Percentiles rank a stretch among this genome's conserved stretches.
Conservation (phyloP, 2,888 invertebrate species). For the Leucophora obtusa region DNA sequence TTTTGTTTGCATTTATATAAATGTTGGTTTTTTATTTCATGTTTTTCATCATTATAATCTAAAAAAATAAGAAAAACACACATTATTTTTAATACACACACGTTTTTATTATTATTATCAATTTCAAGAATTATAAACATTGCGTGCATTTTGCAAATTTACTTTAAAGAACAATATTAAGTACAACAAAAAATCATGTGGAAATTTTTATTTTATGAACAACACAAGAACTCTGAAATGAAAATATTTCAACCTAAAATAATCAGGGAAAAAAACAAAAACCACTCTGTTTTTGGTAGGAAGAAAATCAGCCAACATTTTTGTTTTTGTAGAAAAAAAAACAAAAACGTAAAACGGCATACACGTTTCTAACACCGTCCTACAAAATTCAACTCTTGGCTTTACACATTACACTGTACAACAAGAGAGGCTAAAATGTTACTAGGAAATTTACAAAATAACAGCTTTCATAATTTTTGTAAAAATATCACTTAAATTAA, state of each 20-base stretch:
- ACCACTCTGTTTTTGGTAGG: neutral
- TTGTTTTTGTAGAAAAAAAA: too few relatives aligned
- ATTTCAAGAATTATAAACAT: conserved; percentile 27
- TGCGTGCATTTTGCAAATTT: conserved; percentile 45
- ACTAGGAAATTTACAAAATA: too few relatives aligned
- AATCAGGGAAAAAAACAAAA: conserved; percentile 4
- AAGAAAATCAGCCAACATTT: too few relatives aligned
- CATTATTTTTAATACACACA: neutral
- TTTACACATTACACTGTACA: too few relatives aligned
- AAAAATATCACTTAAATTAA: too few relatives aligned
- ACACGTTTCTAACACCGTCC: too few relatives aligned
- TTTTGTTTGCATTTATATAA: conserved; percentile 5
- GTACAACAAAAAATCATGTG: neutral
- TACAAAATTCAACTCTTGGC: too few relatives aligned
- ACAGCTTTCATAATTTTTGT: too few relatives aligned
- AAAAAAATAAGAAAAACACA: conserved; percentile 6
- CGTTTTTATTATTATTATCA: conserved; percentile 12
- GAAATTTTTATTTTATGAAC: neutral
- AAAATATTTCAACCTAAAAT: neutral
- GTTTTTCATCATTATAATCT: conserved; percentile 36
- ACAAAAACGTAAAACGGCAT: too few relatives aligned
- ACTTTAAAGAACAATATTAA: conserved; percentile 22
- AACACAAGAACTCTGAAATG: conserved; percentile 11
- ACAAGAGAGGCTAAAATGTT: too few relatives aligned
- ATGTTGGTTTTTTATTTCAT: conserved; percentile 29